These are phyloP conservation scores for Sandelia bainsii DNA, from an alignment of 2,797 vertebrate species.

Conservation along the genomic window DNA sequence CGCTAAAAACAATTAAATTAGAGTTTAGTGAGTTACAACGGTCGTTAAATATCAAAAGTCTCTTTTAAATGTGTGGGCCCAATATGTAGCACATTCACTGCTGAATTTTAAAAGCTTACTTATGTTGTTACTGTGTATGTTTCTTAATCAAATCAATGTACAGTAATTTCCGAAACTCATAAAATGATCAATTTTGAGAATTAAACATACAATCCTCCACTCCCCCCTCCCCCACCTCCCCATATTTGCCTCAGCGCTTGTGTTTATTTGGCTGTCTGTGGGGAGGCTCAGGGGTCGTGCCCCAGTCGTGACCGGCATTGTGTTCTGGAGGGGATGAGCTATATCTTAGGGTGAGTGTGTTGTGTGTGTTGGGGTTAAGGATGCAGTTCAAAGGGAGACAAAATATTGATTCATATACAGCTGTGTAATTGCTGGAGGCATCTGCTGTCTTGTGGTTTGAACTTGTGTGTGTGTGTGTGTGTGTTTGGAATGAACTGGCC, in stretches of 20 bases:
- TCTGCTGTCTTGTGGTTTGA: slow-evolving; percentile 61
- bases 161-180: neutral
- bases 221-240: slow-evolving; percentile 6
- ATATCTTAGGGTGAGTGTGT: slow-evolving; percentile 41
- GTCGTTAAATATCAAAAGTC: neutral
- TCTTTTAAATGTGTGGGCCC: neutral
- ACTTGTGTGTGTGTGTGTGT: slow-evolving; percentile 51
- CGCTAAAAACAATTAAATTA: neutral
- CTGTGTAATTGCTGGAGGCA: slow-evolving; percentile 69
- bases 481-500: slow-evolving; percentile 50
- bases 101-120: too few species aligned
- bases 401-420: slow-evolving; percentile 73
- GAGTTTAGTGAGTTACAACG: neutral
- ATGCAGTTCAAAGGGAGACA: slow-evolving; percentile 60
- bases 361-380: slow-evolving; percentile 27
- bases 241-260: slow-evolving; percentile 25
- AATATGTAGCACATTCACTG: too few species aligned
- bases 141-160: too few species aligned
- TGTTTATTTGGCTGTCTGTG: slow-evolving; percentile 60
- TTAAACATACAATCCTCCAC: neutral
- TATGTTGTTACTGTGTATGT: neutral
- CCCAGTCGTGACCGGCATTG: slow-evolving; percentile 75
- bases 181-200: neutral
- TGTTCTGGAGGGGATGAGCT: slow-evolving; percentile 66
- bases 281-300: slow-evolving; percentile 64